A percentile compares a stretch with the other conserved stretches of the same genome.
Evolutionary conservation across 2,113 vertebrate genomes (phyloP).

Genomic region (Poecilia latipinna): DNA sequence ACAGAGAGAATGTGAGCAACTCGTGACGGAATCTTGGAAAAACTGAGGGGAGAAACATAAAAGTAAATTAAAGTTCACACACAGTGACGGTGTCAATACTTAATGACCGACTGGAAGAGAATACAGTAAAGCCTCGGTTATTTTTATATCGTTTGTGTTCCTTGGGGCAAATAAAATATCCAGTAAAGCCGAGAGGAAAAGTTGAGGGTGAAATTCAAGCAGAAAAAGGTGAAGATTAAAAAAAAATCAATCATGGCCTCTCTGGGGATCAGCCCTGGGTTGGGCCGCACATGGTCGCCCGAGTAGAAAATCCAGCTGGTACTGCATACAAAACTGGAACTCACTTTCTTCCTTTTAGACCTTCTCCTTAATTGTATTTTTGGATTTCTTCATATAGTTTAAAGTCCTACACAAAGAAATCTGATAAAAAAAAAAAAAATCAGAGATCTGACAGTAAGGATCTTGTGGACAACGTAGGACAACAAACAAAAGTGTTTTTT

Average conservation of each 20-base stretch:
- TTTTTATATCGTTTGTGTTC: slow-evolving; percentile 16
- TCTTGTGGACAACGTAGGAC: too few species aligned
- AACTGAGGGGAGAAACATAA: too few species aligned
- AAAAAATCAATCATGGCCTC: slow-evolving; percentile 41
- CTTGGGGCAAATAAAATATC: slow-evolving; percentile 28
- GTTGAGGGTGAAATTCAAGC: slow-evolving; percentile 28
- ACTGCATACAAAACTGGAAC: slow-evolving; percentile 19
- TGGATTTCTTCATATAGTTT: slow-evolving; percentile 11
- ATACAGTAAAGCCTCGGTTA: slow-evolving; percentile 10
- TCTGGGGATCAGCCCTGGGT: slow-evolving; percentile 28
- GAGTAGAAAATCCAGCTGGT: slow-evolving; percentile 32
- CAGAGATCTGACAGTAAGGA: too few species aligned
- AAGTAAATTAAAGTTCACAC: neutral
- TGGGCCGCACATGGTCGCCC: slow-evolving; percentile 20
- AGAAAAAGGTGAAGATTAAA: slow-evolving; percentile 52
- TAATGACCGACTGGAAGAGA: neutral
- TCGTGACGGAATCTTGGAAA: too few species aligned
- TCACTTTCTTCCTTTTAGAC: slow-evolving; percentile 18
- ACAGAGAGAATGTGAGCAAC: too few species aligned
- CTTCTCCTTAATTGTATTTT: slow-evolving; percentile 12
- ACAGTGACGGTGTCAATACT: neutral
- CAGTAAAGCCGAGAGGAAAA: slow-evolving; percentile 21
- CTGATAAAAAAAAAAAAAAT: too few species aligned
- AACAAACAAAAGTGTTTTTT: too few species aligned
- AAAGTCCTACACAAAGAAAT: neutral